phyloP scores from a whole-genome alignment of 1,140 invertebrate genomes.

The Eriosoma lanigerum region DNA sequence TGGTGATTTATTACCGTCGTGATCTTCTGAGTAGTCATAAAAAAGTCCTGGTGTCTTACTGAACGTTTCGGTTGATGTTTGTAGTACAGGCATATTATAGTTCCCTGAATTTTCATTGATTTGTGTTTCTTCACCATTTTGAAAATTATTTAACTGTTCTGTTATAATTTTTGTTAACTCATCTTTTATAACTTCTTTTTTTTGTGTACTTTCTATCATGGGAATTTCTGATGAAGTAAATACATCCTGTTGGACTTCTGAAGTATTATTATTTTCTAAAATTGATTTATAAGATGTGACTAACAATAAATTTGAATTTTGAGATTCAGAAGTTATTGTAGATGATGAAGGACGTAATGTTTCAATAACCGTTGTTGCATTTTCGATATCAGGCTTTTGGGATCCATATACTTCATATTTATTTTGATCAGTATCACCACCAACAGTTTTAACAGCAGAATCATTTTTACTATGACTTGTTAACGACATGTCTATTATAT shows the following conservation, averaged over 20 bases:
- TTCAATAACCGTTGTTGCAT: conserved; percentile 38
- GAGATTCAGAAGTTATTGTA: conserved; percentile 19
- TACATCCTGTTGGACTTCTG: not conserved
- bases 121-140: not conserved
- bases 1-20: not conserved
- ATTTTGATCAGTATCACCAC: conserved; percentile 44
- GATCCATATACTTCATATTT: conserved; percentile 45
- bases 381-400: conserved; percentile 38
- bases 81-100: not conserved
- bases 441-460: not conserved
- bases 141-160: not conserved
- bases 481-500: not conserved
- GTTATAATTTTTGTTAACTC: not conserved
- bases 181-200: not conserved
- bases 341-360: conserved; percentile 35
- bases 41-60: not conserved
- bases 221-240: not conserved
- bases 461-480: not conserved
- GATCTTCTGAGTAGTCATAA: conserved; percentile 15
- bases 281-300: conserved; percentile 49
- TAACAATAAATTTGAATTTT: conserved; percentile 23
- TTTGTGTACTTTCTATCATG: not conserved
- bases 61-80: not conserved
- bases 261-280: conserved; percentile 32
- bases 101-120: not conserved